These are phyloP conservation scores for Neomonachus schauinslandi DNA, from an alignment of 2,113 vertebrate species.

Conservation along the genomic window DNA sequence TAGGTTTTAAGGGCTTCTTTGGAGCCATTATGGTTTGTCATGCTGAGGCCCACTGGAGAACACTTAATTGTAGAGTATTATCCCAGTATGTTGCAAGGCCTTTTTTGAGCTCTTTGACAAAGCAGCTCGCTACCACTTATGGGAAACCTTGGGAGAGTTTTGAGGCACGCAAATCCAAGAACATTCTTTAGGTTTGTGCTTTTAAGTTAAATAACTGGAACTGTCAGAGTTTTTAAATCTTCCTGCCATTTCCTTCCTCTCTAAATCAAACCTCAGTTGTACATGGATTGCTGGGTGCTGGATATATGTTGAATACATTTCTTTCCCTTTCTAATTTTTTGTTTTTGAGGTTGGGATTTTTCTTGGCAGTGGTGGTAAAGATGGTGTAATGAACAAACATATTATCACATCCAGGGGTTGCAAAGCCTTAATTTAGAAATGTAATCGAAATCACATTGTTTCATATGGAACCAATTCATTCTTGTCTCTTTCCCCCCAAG, in stretches of 20 bases:
- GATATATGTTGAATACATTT: neutral
- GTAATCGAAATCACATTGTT: slow-evolving; percentile 52
- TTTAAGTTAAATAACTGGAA: slow-evolving; percentile 41
- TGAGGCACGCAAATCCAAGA: neutral
- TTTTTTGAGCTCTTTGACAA: neutral
- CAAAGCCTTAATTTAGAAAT: slow-evolving; percentile 54
- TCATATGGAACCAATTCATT: slow-evolving; percentile 74
- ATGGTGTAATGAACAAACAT: slow-evolving; percentile 21
- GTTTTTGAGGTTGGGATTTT: neutral
- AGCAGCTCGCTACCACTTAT: neutral
- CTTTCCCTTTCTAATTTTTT: neutral
- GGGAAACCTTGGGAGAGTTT: neutral
- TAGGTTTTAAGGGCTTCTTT: slow-evolving; percentile 53
- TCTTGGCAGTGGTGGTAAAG: neutral
- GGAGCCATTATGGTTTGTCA: slow-evolving; percentile 47
- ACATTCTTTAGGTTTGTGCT: neutral
- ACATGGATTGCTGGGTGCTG: neutral
- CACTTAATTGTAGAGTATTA: neutral
- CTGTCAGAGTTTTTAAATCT: neutral
- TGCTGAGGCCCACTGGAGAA: slow-evolving; percentile 14
- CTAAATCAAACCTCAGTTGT: neutral
- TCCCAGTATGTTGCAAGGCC: neutral
- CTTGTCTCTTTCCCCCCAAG: slow-evolving; percentile 56
- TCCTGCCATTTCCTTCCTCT: neutral
- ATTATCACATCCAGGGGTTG: slow-evolving; percentile 26